phyloP scores from a whole-genome alignment of 1,140 invertebrate genomes.

The Drosophila tropicalis region DNA sequence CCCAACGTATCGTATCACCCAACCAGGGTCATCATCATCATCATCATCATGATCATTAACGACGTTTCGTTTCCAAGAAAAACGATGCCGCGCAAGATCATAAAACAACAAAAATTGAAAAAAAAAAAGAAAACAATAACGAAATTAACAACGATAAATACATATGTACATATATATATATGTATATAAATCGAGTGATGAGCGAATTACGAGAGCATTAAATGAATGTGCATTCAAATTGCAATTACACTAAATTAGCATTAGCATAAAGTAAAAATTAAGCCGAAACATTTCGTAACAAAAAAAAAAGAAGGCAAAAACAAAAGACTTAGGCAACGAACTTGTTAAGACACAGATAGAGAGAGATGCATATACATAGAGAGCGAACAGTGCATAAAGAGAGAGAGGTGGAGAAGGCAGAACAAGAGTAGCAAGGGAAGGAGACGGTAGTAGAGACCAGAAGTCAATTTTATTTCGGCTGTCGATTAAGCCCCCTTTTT shows the following conservation, averaged over 20 bases:
- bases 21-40: constrained; percentile 53
- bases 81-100: constrained; percentile 49
- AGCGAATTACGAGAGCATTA: constrained; percentile 58
- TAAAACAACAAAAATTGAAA: constrained; percentile 74
- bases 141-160: constrained; percentile 33
- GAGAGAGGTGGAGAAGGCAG: constrained; percentile 1
- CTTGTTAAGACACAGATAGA: constrained; percentile 21
- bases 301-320: constrained; percentile 37
- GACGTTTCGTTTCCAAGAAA: constrained; percentile 62
- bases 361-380: neutral
- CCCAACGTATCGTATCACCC: constrained; percentile 31
- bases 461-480: constrained; percentile 63
- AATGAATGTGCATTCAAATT: constrained; percentile 53
- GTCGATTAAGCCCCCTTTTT: constrained; percentile 71
- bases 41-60: constrained; percentile 22
- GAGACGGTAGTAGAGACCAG: constrained; percentile 46
- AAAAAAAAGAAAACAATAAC: constrained; percentile 52
- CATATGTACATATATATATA: constrained; percentile 33
- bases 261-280: constrained; percentile 44
- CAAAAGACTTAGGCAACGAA: constrained; percentile 80
- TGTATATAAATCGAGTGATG: constrained; percentile 29
- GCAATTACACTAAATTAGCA: constrained; percentile 79
- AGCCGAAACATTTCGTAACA: neutral
- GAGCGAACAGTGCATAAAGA: neutral
- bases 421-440: neutral